Evolutionary conservation across 2,888 invertebrate genomes (phyloP), one percentile per base, ranked within the genome.

Genomic region (Drosophila formosana): DNA sequence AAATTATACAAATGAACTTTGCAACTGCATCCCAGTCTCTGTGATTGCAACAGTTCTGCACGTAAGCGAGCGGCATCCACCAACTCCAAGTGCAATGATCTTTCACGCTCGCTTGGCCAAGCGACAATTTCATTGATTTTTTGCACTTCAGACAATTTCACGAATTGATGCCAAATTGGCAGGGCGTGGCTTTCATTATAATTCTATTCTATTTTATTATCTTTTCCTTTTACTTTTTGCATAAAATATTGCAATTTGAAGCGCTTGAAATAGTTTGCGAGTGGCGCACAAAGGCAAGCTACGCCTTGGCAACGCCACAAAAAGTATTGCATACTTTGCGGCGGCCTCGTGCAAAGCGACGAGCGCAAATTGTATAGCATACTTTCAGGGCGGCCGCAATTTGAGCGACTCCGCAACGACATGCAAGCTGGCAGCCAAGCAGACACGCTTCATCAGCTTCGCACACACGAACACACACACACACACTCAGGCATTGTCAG

Each of bases 291-390:
- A 39, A 39, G 6, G 39, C n/a, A n/a, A n/a, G n/a, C 11, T 37
- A 37, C 2, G n/a, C 11, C 34, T 37, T 51, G 25, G 25, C 25
- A 52, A 28, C 26, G 13, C 8, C n/a, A 8, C 43, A n/a, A 34
- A 45, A 34, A 13, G 18, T 23, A 37, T 55, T 64, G 75, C 75
- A 74, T 68, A 74, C 75, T 74, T 64, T 55, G 49, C 26, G 78
- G 75, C 52, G 6, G 41, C 11, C 13, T 9, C 39, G 13, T 43
- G 37, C 30, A 52, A 63, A 37, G 37, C 11, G 23, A 23, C 13
- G 23, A n/a, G n/a, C n/a, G 23, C n/a, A 45, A 39, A 56, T 47
- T 49, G 8, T 46, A 32, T n/a, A 52, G 66, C 73, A 58, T 55
- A 62, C 66, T 74, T 51, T 64, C 6, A 50, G 57, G 74, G 57